phyloP scores from a whole-genome alignment of 2,888 invertebrate genomes.

The Cryptus armator region DNA sequence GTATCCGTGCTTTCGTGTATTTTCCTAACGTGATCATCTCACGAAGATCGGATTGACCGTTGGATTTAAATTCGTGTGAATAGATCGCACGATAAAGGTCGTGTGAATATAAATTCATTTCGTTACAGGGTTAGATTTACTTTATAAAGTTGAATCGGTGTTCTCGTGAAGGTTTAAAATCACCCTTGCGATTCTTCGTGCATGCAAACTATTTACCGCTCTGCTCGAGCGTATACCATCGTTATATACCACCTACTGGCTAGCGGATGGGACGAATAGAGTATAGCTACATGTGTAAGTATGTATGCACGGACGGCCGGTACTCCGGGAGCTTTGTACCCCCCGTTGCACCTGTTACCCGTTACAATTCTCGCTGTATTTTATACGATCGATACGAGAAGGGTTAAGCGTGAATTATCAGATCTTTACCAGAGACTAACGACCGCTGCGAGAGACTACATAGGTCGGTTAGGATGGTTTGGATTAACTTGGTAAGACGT shows the following conservation, averaged over 20 bases:
- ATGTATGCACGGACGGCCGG: constrained; percentile 42
- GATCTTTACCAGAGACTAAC: constrained; percentile 65
- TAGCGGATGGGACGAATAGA: constrained; percentile 24
- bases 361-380: constrained; percentile 34
- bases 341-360: constrained; percentile 70
- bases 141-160: constrained; percentile 64
- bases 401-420: constrained; percentile 67
- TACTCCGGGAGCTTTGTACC: constrained; percentile 70
- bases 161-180: constrained; percentile 59
- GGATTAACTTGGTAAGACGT: constrained; percentile 50
- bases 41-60: constrained; percentile 8
- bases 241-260: constrained; percentile 17
- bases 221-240: constrained; percentile 11
- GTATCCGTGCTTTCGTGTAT: too few relatives aligned
- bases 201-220: constrained; percentile 65
- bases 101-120: constrained; percentile 62
- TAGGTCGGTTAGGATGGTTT: constrained; percentile 17
- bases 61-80: not conserved
- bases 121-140: constrained; percentile 60
- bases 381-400: constrained; percentile 63
- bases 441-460: constrained; percentile 39
- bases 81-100: not conserved
- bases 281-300: constrained; percentile 9
- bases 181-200: constrained; percentile 45
- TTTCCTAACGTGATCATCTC: not conserved